Percentiles rank a stretch among this genome's conserved stretches.
Conservation (phyloP, 2,888 invertebrate species). For the Seira ritae region DNA sequence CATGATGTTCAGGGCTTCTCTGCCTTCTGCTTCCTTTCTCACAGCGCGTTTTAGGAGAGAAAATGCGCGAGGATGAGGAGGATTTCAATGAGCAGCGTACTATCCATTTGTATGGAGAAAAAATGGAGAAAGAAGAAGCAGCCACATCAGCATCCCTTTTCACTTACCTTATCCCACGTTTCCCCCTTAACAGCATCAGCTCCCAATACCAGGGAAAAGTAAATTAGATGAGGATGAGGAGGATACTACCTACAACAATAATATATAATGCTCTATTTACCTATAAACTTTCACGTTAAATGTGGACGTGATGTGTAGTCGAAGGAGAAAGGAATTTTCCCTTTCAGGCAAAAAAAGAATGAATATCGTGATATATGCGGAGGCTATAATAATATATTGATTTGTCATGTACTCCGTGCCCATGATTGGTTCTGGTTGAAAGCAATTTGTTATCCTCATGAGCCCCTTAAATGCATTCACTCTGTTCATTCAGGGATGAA, state of each 20-base stretch:
- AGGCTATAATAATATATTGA: not conserved
- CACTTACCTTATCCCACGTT: constrained; percentile 52
- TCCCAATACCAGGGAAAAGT: not conserved
- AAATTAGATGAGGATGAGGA: constrained; percentile 15
- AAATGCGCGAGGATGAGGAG: constrained; percentile 20
- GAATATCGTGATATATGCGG: not conserved
- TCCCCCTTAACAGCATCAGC: not conserved
- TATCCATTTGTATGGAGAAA: constrained; percentile 10
- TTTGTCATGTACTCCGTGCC: not conserved
- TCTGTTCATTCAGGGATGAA: no score
- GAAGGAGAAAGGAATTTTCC: not conserved
- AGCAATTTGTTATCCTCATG: constrained; percentile 11
- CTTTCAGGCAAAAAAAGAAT: not conserved
- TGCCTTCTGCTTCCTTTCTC: constrained; percentile 62
- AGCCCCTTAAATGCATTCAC: not conserved
- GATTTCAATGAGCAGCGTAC: constrained; percentile 45
- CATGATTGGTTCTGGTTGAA: not conserved
- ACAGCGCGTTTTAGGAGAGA: constrained; percentile 24
- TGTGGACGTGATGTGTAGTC: not conserved
- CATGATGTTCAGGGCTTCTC: constrained; percentile 12
- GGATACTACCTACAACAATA: constrained; percentile 21
- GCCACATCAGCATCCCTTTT: constrained; percentile 49
- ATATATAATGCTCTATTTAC: not conserved
- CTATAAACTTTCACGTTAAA: not conserved
- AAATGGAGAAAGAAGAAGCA: constrained; percentile 29